These are phyloP conservation scores for Ostrea edulis DNA, from an alignment of 1,140 invertebrate species.

Conservation along the genomic window DNA sequence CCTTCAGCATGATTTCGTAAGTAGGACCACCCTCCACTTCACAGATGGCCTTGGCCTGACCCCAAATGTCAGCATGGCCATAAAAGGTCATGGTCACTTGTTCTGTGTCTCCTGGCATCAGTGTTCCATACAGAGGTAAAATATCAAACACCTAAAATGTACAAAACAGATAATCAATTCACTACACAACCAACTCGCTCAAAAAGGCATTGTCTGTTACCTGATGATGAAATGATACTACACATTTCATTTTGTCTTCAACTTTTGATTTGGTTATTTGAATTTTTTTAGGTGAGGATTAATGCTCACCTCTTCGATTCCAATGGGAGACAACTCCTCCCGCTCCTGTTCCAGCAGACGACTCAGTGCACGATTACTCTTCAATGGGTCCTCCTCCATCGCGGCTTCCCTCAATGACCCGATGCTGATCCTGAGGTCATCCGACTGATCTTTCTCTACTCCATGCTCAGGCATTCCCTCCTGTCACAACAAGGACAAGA, in stretches of 20 bases:
- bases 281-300: background rate
- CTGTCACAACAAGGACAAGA: background rate
- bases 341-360: slow-evolving; percentile 69
- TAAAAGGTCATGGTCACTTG: slow-evolving; percentile 79
- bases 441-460: slow-evolving; percentile 60
- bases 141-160: slow-evolving; percentile 78
- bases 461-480: slow-evolving; percentile 63
- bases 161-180: background rate
- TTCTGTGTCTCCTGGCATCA: slow-evolving; percentile 79
- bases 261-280: background rate
- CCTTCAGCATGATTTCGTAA: slow-evolving; percentile 76
- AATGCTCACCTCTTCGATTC: slow-evolving; percentile 73
- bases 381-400: slow-evolving; percentile 68
- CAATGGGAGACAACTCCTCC: slow-evolving; percentile 64
- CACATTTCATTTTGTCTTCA: too few species aligned
- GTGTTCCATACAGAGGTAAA: slow-evolving; percentile 77
- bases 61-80: slow-evolving; percentile 78
- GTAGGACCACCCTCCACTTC: slow-evolving; percentile 78
- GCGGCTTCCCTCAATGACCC: slow-evolving; percentile 62
- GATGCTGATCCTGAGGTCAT: slow-evolving; percentile 61
- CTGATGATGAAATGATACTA: too few species aligned
- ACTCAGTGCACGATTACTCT: slow-evolving; percentile 68
- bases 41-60: slow-evolving; percentile 78
- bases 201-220: too few species aligned
- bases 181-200: too few species aligned